Conservation (phyloP, 2,888 invertebrate genomes). For the Theodoxus fluviatilis region DNA sequence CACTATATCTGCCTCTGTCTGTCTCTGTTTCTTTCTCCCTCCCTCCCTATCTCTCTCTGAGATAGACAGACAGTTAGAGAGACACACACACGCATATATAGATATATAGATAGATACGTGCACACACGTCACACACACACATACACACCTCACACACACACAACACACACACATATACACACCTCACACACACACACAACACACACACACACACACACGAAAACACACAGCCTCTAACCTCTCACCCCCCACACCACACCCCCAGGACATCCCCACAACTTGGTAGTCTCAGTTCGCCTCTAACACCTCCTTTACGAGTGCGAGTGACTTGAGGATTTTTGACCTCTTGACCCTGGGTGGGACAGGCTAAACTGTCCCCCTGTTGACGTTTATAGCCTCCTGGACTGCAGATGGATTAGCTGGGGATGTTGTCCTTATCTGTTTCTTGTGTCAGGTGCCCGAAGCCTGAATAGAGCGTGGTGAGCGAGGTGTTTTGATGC, state of each 20-base stretch:
- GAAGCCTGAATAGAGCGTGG: too few relatives aligned
- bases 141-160: conserved; percentile 5
- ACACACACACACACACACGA: conserved; percentile 1
- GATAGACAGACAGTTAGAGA: background rate
- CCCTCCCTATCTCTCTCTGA: background rate
- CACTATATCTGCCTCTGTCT: background rate
- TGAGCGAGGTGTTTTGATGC: too few relatives aligned
- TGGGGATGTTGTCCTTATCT: too few relatives aligned
- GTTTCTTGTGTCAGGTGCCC: too few relatives aligned
- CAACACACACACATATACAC: conserved; percentile 2
- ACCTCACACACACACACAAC: conserved; percentile 8
- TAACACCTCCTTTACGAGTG: too few relatives aligned
- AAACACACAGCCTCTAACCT: background rate
- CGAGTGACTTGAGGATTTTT: too few relatives aligned
- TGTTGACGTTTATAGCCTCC: too few relatives aligned
- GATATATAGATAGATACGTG: too few relatives aligned
- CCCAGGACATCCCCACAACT: background rate
- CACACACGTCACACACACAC: conserved; percentile 16
- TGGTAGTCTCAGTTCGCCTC: background rate
- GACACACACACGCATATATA: background rate
- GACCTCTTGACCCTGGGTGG: too few relatives aligned
- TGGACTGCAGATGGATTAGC: too few relatives aligned
- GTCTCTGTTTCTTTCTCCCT: background rate
- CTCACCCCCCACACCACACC: background rate
- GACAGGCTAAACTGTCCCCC: too few relatives aligned